These are phyloP conservation scores for Potorous gilbertii DNA, from an alignment of 2,797 vertebrate species.

Conservation along the genomic window DNA sequence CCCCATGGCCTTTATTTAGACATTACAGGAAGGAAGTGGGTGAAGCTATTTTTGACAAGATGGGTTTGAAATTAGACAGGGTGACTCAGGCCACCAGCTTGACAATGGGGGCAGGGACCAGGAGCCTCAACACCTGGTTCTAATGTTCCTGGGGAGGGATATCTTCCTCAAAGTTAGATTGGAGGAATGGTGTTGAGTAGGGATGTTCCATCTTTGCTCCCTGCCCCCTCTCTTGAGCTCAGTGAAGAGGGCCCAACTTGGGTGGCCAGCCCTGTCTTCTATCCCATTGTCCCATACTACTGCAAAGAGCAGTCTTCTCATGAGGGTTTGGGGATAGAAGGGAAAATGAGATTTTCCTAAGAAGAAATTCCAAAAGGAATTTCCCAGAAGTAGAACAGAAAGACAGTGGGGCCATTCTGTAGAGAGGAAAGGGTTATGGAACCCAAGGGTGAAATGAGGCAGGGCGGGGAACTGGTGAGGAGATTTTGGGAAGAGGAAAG, in stretches of 20 bases:
- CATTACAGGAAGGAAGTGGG: conserved; percentile 74
- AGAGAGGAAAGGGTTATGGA: not conserved
- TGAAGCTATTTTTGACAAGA: conserved; percentile 77
- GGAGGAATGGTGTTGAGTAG: not conserved
- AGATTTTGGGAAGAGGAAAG: not conserved
- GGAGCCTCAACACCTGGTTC: not conserved
- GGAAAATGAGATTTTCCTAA: conserved; percentile 30
- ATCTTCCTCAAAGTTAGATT: not conserved
- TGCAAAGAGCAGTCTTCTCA: not conserved
- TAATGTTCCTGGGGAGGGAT: not conserved
- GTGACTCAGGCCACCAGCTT: not conserved
- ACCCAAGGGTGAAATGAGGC: not conserved
- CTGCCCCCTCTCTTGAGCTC: fast-evolving
- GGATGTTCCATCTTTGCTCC: not conserved
- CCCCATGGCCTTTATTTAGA: conserved; percentile 79
- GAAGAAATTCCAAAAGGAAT: not conserved
- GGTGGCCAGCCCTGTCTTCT: no score
- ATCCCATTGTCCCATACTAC: not conserved
- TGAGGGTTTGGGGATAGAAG: conserved; percentile 24
- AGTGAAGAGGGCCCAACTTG: not conserved
- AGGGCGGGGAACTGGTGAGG: not conserved
- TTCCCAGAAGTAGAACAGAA: not conserved
- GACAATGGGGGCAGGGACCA: not conserved
- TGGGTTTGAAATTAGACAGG: conserved; percentile 73
- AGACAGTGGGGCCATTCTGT: not conserved